Evolutionary conservation across 1,140 invertebrate genomes (phyloP).

Genomic region (Platorchestia sp.): DNA sequence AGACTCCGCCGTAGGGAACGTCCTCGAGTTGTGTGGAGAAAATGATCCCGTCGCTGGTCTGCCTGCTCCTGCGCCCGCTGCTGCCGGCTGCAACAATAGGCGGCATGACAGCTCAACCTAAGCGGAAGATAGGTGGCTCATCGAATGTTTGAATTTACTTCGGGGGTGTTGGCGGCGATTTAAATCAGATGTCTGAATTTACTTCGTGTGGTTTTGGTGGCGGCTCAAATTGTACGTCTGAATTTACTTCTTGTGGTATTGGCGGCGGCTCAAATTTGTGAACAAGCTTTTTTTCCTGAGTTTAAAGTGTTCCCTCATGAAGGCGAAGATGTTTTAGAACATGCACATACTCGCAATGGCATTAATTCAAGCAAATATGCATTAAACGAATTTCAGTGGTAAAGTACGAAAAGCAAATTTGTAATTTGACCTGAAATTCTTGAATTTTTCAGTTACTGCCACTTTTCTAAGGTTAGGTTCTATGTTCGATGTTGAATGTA

Average conservation of each 20-base stretch:
- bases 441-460: no score
- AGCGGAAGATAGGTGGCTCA: neutral
- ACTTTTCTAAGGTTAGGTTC: no score
- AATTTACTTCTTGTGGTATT: no score
- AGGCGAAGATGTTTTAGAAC: neutral
- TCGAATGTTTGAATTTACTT: neutral
- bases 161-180: no score
- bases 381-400: no score
- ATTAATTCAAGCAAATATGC: neutral
- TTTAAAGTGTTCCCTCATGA: neutral
- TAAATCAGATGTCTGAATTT: no score
- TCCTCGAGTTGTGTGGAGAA: neutral
- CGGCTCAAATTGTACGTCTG: no score
- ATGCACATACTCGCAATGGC: neutral
- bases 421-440: no score
- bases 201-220: no score
- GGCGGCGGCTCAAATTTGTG: neutral
- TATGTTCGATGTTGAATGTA: no score
- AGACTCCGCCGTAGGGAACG: neutral
- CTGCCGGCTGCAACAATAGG: neutral
- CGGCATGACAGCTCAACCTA: neutral
- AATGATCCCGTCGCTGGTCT: neutral
- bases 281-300: neutral
- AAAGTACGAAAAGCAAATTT: no score
- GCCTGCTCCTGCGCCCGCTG: neutral